phyloP scores from a whole-genome alignment of 2,888 invertebrate genomes.

The Ischnura elegans region DNA sequence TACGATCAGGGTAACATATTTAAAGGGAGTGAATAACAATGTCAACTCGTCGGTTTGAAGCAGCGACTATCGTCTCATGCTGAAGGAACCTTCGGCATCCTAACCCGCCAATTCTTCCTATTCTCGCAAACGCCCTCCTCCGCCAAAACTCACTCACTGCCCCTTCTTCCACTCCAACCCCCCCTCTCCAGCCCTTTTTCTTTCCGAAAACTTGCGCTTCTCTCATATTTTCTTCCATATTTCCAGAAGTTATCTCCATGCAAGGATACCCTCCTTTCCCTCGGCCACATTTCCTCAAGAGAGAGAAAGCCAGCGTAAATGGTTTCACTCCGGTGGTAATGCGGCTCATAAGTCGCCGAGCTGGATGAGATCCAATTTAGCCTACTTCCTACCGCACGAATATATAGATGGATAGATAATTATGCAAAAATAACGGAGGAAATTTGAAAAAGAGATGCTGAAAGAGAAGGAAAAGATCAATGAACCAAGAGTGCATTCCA shows the following conservation, averaged over 20 bases:
- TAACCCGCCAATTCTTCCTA: background rate
- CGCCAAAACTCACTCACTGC: background rate
- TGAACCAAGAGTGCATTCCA: background rate
- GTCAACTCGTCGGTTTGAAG: too few species aligned
- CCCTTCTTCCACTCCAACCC: background rate
- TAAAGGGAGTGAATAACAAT: too few species aligned
- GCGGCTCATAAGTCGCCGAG: background rate
- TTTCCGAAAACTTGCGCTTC: background rate
- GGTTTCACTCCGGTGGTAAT: constrained; percentile 18
- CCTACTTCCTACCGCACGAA: background rate
- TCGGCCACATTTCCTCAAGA: background rate
- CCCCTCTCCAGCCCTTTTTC: background rate
- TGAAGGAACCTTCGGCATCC: too few species aligned
- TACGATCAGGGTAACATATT: too few species aligned
- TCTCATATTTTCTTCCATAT: background rate
- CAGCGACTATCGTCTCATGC: too few species aligned
- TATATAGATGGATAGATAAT: constrained; percentile 21
- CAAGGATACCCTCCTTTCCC: background rate
- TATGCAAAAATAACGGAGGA: constrained; percentile 23
- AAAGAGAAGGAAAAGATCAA: background rate
- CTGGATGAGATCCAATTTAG: constrained; percentile 14
- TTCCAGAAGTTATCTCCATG: background rate
- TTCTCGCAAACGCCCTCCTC: background rate
- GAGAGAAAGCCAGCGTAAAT: background rate
- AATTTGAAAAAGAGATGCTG: background rate